phyloP scores from a whole-genome alignment of 37 sponge, comb jelly and placozoan species.

The Mnemiopsis leidyi region DNA sequence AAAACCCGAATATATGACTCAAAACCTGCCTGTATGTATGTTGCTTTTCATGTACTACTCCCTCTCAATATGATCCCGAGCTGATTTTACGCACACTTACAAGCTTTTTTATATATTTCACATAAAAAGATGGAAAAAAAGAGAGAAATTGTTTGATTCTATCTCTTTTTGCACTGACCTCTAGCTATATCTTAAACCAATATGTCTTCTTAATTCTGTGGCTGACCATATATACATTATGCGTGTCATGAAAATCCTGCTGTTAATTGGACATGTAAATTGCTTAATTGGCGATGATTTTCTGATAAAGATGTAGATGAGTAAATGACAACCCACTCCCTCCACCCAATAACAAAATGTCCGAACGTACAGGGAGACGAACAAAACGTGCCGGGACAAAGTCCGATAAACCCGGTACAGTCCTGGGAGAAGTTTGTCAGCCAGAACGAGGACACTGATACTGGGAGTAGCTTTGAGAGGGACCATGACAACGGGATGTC shows the following conservation, averaged over 20 bases:
- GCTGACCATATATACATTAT: not conserved
- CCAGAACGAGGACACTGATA: not conserved
- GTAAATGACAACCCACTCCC: too few relatives aligned
- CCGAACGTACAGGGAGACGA: not conserved
- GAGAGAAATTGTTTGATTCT: not conserved
- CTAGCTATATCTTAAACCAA: not conserved
- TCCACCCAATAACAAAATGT: too few relatives aligned
- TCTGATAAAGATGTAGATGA: too few relatives aligned
- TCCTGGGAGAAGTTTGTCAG: constrained; percentile 19
- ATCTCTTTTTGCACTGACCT: not conserved
- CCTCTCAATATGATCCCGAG: not conserved
- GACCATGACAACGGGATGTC: not conserved
- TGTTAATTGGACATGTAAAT: too few relatives aligned
- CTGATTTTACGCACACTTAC: not conserved
- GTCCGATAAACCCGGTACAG: constrained; percentile 7
- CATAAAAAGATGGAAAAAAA: not conserved
- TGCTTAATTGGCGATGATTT: too few relatives aligned
- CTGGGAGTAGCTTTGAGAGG: not conserved
- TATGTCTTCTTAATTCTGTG: not conserved
- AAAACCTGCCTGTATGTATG: not conserved
- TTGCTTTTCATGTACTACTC: not conserved
- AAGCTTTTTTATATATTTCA: not conserved
- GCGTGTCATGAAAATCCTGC: not conserved
- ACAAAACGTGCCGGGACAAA: not conserved
- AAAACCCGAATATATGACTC: not conserved